These are phyloP conservation scores for Volucella bombylans DNA, from an alignment of 2,888 invertebrate genomes.

Conservation along the genomic window DNA sequence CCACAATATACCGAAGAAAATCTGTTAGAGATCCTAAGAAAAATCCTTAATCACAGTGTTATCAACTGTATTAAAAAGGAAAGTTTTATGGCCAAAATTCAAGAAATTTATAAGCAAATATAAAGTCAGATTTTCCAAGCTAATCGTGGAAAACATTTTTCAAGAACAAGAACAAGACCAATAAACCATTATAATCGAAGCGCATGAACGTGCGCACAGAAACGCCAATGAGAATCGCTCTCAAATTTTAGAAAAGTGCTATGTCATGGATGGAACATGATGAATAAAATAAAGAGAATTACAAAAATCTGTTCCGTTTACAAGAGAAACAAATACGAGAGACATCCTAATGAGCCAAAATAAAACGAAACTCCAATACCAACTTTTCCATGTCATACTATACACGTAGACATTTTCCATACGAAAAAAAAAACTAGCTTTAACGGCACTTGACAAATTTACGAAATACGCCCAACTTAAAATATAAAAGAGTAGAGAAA, in stretches of 20 bases:
- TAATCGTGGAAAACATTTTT: neutral
- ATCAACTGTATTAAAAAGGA: constrained; percentile 18
- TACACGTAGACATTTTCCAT: neutral
- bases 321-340: constrained; percentile 1
- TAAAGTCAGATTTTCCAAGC: neutral
- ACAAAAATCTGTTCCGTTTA: constrained; percentile 21
- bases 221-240: constrained; percentile 51
- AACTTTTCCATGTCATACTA: constrained; percentile 14
- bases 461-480: constrained; percentile 43
- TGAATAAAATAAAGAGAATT: constrained; percentile 1
- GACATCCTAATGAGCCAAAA: constrained; percentile 48
- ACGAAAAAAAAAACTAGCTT: constrained; percentile 43
- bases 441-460: constrained; percentile 56
- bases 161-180: neutral
- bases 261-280: constrained; percentile 15
- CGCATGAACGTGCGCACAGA: constrained; percentile 37
- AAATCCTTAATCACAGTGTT: constrained; percentile 18
- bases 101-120: constrained; percentile 18
- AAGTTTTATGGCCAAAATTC: constrained; percentile 20
- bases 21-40: constrained; percentile 11
- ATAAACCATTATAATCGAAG: neutral
- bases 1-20: neutral
- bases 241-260: constrained; percentile 55
- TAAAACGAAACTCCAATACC: neutral
- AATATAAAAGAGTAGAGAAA: constrained; percentile 32